Evolutionary conservation across 1,140 invertebrate genomes (phyloP), one percentile per base, ranked within the genome.

Genomic region (Tachypleus tridentatus): DNA sequence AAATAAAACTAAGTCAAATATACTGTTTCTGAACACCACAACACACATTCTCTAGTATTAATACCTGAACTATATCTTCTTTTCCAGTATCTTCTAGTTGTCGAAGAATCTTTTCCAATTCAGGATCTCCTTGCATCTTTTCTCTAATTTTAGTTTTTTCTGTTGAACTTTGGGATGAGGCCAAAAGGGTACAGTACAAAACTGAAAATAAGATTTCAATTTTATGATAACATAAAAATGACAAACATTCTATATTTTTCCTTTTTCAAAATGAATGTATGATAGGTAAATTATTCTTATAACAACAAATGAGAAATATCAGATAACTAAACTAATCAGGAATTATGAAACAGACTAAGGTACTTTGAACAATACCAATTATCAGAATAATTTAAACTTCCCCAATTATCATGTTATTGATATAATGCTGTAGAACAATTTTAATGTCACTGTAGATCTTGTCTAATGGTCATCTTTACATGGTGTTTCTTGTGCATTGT

Each of bases 171-270:
- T 98, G 94, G 0, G 96, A 93, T 29, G 91, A 91, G 0, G 94
- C 93, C 70, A 99, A 77, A 73, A 97, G 82, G n/a, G 96, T 99
- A 76, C 97, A 99, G 77, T 97, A 98, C 0, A 98, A 81, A 74
- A 98, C 86, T 90, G 74, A 56, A 82, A 80, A 72, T 71, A 67
- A 64, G 4, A 60, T 10, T 61, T 1, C 29, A 29, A 2, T 29
- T 29, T 29, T 29, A 29, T 2, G 29, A 29, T 29, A 29, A 29
- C 29, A 29, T 29, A 29, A 29, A 29, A 29, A 29, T 2, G 29
- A 29, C 2, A 29, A 29, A 29, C 29, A 29, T 29, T 29, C 29
- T 29, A 29, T 29, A 29, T 2, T 29, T 29, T 29, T 2, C 29
- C 29, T 29, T 29, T 29, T 29, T 54, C 53, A 0, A 54, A 54